Base-by-base conservation (phyloP, 2,888 invertebrate genomes). In the Argyresthia goedartella region DNA sequence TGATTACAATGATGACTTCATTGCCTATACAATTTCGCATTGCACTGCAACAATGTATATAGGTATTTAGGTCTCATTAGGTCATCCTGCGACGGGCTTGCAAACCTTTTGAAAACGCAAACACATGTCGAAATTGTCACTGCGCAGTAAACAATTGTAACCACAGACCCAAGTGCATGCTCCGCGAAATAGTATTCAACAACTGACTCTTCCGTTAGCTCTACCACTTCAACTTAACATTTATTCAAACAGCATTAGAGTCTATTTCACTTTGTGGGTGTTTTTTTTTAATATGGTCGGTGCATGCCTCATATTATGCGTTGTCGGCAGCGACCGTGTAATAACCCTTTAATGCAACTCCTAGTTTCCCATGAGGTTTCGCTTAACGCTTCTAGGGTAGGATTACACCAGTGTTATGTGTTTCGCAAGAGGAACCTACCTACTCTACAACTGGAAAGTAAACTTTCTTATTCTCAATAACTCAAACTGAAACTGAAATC, bases 61-160 rank as follows among this genome's bases (percentile, higher is more conserved):
- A n/a, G n/a, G n/a, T n/a, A 25, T 25, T 25, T 25, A 52, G 55
- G 47, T 43, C 52, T 54, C 49, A 55, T 56, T 56, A 56, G 51
- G 53, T 51, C 51, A 53, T 52, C 35, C 49, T 35, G 43, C 35
- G 53, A 49, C 15, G 35, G 50, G 51, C 34, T 33, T n/a, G 50
- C 48, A 50, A 53, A 52, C 43, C 36, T 51, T 46, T 25, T 25
- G 25, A 2, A 25, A 2, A 25, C 25, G 6, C 25, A 25, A 25
- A 25, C 25, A 25, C 25, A 44, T 51, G 45, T 43, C 13, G 43
- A 42, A 50, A 50, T 50, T 47, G 47, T 47, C 47, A 34, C 47
- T 47, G 13, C 44, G 16, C 15, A 25, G 25, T 25, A 25, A 25
- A 25, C 25, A 25, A 25, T 25, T 25, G 3, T 25, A 25, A 25